These are phyloP conservation scores for Zophobas morio DNA, from an alignment of 1,140 invertebrate species.

Conservation along the genomic window DNA sequence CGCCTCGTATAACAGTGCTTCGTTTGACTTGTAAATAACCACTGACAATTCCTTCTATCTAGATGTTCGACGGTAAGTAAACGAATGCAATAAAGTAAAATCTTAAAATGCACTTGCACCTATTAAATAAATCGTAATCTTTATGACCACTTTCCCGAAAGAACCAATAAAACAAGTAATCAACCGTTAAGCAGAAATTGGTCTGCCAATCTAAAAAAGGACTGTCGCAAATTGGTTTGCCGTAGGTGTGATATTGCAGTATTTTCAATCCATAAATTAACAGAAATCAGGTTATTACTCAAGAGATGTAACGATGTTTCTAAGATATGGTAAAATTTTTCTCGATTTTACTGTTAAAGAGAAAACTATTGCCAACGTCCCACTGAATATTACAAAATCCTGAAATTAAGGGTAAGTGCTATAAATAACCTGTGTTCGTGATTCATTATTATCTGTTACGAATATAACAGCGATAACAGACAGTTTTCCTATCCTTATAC, in stretches of 20 bases:
- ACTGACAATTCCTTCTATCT: too few species aligned
- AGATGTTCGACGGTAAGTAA: background rate
- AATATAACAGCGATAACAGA: slow-evolving; percentile 16
- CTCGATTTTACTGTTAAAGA: background rate
- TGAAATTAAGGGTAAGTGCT: slow-evolving; percentile 17
- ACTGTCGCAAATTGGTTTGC: slow-evolving; percentile 11
- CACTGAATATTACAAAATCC: slow-evolving; percentile 30
- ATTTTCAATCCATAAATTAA: slow-evolving; percentile 20
- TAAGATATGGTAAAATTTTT: background rate
- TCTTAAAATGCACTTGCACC: background rate
- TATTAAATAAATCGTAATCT: slow-evolving; percentile 40
- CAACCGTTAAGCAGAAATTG: slow-evolving; percentile 16
- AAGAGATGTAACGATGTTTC: slow-evolving; percentile 19
- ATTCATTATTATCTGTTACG: slow-evolving; percentile 1
- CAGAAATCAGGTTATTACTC: slow-evolving; percentile 13
- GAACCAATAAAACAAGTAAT: slow-evolving; percentile 10
- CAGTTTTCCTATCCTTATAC: slow-evolving; percentile 16
- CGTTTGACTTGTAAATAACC: too few species aligned
- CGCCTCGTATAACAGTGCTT: too few species aligned
- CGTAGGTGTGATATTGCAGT: slow-evolving; percentile 22
- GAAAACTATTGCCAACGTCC: slow-evolving; percentile 11
- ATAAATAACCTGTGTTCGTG: slow-evolving; percentile 33
- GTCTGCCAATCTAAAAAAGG: slow-evolving; percentile 19
- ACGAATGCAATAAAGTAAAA: background rate
- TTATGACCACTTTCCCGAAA: slow-evolving; percentile 28